Evolutionary conservation across 2,888 invertebrate species (phyloP).

Genomic region (Leucozona laternaria): DNA sequence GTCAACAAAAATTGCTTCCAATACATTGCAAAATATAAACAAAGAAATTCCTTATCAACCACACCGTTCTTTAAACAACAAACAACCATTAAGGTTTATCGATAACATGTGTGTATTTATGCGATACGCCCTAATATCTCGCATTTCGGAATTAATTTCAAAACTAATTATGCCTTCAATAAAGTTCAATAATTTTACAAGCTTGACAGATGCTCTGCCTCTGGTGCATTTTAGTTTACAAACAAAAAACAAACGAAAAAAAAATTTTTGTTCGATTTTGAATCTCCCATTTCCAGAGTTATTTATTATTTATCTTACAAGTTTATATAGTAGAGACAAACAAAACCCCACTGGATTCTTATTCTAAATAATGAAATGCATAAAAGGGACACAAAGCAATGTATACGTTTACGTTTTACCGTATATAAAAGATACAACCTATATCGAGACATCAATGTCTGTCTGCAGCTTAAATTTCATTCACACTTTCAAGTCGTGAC

Average conservation of each 20-base stretch:
- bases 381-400: conserved; percentile 6
- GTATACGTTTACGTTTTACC: neutral
- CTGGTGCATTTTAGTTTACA: neutral
- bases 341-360: conserved; percentile 11
- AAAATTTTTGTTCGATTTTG: conserved; percentile 10
- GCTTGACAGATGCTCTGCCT: conserved; percentile 25
- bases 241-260: neutral
- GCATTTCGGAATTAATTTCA: neutral
- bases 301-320: conserved; percentile 56
- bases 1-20: neutral
- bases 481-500: conserved; percentile 66
- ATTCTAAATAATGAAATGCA: conserved; percentile 9
- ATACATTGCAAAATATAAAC: neutral
- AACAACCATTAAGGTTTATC: neutral
- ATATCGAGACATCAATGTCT: conserved; percentile 47
- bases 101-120: neutral
- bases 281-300: conserved; percentile 24
- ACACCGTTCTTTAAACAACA: neutral
- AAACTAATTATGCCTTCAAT: conserved; percentile 21
- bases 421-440: neutral
- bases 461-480: conserved; percentile 64
- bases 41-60: neutral
- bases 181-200: conserved; percentile 2
- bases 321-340: conserved; percentile 33
- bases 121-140: neutral